Conservation (phyloP, 2,888 invertebrate species). For the Ophion obscuratus region DNA sequence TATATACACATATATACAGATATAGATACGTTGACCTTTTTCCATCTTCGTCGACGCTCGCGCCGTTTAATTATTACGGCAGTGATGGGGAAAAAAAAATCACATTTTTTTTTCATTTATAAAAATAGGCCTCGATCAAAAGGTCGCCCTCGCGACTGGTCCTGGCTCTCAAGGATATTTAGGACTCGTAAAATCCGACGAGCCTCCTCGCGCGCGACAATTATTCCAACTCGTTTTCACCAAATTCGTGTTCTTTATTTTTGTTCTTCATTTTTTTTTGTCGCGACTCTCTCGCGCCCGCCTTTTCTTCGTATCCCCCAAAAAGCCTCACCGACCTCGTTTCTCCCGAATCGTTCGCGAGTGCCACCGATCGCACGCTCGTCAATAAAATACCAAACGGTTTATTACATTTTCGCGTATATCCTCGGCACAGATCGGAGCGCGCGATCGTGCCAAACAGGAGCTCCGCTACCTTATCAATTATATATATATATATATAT, state of each 20-base stretch:
- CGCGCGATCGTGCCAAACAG: constrained; percentile 11
- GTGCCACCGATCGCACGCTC: constrained; percentile 9
- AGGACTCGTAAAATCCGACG: constrained; percentile 73
- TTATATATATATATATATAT: too few species aligned
- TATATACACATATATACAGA: too few species aligned
- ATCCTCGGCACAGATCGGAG: constrained; percentile 42
- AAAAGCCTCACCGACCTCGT: constrained; percentile 16
- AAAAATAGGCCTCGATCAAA: constrained; percentile 54
- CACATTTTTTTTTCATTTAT: neutral
- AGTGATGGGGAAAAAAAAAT: too few species aligned
- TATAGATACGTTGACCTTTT: too few species aligned
- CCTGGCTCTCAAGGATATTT: constrained; percentile 68
- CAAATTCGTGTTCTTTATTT: constrained; percentile 14
- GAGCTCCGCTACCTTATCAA: constrained; percentile 5
- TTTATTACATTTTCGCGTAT: constrained; percentile 60
- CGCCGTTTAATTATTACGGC: too few species aligned
- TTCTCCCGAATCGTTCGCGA: constrained; percentile 38
- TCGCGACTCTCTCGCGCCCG: constrained; percentile 42
- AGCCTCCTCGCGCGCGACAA: constrained; percentile 52
- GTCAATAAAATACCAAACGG: constrained; percentile 39
- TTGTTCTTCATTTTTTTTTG: neutral
- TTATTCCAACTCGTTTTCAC: constrained; percentile 64
- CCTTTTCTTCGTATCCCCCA: constrained; percentile 33
- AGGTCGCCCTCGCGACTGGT: constrained; percentile 14
- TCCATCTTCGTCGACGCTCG: too few species aligned